Base-by-base conservation (phyloP, 1,140 invertebrate species). In the Drosophila watanabei region DNA sequence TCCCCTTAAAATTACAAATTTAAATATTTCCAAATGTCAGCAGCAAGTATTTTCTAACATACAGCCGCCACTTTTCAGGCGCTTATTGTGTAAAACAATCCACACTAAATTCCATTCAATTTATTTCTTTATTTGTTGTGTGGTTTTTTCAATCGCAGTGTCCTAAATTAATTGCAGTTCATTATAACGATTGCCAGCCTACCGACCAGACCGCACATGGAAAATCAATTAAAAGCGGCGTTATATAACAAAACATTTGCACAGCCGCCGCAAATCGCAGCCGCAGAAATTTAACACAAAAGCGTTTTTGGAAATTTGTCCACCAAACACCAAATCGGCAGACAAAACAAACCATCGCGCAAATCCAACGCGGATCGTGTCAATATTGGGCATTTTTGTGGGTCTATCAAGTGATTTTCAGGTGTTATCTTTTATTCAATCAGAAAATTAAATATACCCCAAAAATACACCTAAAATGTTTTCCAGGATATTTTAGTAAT, bases 191-290 rank as follows among this genome's bases (percentile, higher is more conserved):
- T 43, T 69, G 52, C 69, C 32, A 77, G 57, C 32, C 37, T 43
- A n/a, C n/a, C 51, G 30, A 9, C 54, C 35, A 39, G 20, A 39
- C 64, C 54, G 48, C 65, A 89, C 81, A 89, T 90, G 70, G 65
- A 85, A 90, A 89, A 90, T 89, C 85, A 89, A 89, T 89, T 89
- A 90, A 85, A 85, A 72, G 49, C 63, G 43, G 57, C 57, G 54
- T 46, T 64, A 70, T 78, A 89, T 77, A 80, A 75, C 81, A 82
- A 87, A 86, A 86, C 79, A 87, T 80, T 86, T 75, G 58, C 52
- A 75, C 43, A 63, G 35, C 59, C 73, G 79, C 85, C 85, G 48
- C 84, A 87, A 83, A 82, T 82, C 65, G 75, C 52, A 32, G 79
- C 83, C 83, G 59, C 85, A 81, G 72, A 65, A 79, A 62, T 59